Base-by-base conservation (phyloP, 1,140 invertebrate genomes). In the Drosophila nigrodunni region DNA sequence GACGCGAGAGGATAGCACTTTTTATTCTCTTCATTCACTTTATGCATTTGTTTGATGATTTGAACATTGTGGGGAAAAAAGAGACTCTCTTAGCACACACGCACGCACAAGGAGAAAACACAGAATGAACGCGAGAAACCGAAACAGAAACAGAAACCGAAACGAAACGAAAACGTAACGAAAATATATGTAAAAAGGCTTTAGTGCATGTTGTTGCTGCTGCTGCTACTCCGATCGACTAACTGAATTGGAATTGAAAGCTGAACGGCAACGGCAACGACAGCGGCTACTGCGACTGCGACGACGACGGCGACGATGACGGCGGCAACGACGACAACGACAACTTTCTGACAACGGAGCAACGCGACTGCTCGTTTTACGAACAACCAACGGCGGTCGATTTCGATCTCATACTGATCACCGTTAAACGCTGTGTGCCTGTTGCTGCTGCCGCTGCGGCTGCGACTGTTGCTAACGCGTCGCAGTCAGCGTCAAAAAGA, bases 371-470 rank as follows among this genome's bases (percentile, higher is more conserved):
- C 60, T 46, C 59, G 59, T 57, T 30, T 30, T 71, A 64, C 60
- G 68, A 80, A 82, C 82, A 78, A 78, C 83, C 83, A 80, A 77
- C 83, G 66, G 35, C 79, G 80, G 72, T 80, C 83, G 83, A 77
- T 74, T 87, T 66, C 67, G 77, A 83, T 88, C 75, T 82, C 71
- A 50, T 72, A 85, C 77, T 78, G 82, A 85, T 85, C 80, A 82
- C 80, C 75, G 72, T 79, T 78, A 82, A 82, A 64, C 74, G 73
- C 57, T 73, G 57, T 69, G 47, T 47, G 55, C 15, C 21, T 65
- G 44, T 43, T 61, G 46, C 21, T 37, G 67, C 47, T 49, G 41
- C n/a, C 46, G 55, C 47, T 57, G 70, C 49, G 49, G 46, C 54
- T 37, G 71, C 13, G 25, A 21, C 60, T 43, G 66, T 37, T 39